These are phyloP conservation scores for Macrobrachium rosenbergii DNA, from an alignment of 1,140 invertebrate genomes.

Conservation along the genomic window DNA sequence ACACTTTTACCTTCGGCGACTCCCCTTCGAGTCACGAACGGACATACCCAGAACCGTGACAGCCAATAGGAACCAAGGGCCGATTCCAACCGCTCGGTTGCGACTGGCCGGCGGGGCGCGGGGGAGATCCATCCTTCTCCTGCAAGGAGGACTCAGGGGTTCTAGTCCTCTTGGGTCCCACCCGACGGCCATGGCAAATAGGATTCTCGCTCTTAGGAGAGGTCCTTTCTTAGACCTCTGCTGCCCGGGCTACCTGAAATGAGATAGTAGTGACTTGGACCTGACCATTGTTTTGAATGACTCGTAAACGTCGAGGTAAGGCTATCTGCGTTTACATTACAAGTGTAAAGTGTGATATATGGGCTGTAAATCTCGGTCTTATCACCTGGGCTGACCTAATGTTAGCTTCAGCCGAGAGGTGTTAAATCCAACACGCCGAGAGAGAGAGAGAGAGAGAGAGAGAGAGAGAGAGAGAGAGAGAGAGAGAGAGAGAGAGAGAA, in stretches of 20 bases:
- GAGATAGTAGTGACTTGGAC: slow-evolving; percentile 42
- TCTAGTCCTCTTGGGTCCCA: no score
- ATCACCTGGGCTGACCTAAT: slow-evolving; percentile 61
- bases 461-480: not conserved
- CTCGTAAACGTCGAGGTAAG: slow-evolving; percentile 55
- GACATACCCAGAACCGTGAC: not conserved
- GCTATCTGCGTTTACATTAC: slow-evolving; percentile 62
- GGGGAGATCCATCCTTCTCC: not conserved
- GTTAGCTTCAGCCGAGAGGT: slow-evolving; percentile 42
- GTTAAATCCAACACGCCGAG: slow-evolving; percentile 37
- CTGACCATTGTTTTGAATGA: slow-evolving; percentile 63
- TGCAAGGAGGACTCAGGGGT: not conserved
- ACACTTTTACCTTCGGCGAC: no score
- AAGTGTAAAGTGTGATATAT: slow-evolving; percentile 63
- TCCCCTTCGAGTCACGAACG: no score
- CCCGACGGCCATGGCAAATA: no score
- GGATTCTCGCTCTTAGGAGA: no score
- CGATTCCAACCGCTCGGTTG: not conserved
- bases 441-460: not conserved
- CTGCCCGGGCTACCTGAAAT: slow-evolving; percentile 29
- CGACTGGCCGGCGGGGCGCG: not conserved
- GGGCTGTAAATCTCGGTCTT: slow-evolving; percentile 48
- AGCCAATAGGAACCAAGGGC: slow-evolving; percentile 9
- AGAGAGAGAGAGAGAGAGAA: not conserved
- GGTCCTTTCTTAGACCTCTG: not conserved